phyloP scores from a whole-genome alignment of 2,113 vertebrate species.

The Cettia cetti region DNA sequence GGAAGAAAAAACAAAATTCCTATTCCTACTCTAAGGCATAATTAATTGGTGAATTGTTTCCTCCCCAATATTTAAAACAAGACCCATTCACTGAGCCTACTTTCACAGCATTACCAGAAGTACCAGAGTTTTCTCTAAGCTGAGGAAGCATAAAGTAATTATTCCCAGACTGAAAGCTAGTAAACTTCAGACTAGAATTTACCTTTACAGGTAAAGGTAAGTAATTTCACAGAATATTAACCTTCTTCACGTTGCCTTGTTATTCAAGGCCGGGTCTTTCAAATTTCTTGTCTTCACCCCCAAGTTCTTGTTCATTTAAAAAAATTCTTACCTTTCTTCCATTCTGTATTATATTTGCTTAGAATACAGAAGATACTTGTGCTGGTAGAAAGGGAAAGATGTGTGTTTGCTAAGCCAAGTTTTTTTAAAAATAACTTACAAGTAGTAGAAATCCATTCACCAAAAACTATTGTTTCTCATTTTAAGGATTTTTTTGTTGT shows the following conservation, averaged over 20 bases:
- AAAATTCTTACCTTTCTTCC: not conserved
- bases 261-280: not conserved
- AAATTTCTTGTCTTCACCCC: not conserved
- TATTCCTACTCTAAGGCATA: not conserved
- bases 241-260: not conserved
- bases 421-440: not conserved
- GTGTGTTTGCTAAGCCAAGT: too few species aligned
- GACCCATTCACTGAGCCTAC: not conserved
- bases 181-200: constrained; percentile 10
- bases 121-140: not conserved
- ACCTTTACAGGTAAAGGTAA: constrained; percentile 2
- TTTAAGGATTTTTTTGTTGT: not conserved
- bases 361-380: not conserved
- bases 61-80: not conserved
- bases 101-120: not conserved
- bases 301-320: not conserved
- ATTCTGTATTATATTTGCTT: not conserved
- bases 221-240: constrained; percentile 10
- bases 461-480: not conserved
- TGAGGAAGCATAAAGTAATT: not conserved
- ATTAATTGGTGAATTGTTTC: not conserved
- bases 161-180: not conserved
- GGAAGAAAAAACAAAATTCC: not conserved
- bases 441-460: not conserved
- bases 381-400: not conserved